Percentiles rank a stretch among this genome's conserved stretches.
phyloP scores from a whole-genome alignment of 2,888 invertebrate genomes.

The Rutpela maculata region DNA sequence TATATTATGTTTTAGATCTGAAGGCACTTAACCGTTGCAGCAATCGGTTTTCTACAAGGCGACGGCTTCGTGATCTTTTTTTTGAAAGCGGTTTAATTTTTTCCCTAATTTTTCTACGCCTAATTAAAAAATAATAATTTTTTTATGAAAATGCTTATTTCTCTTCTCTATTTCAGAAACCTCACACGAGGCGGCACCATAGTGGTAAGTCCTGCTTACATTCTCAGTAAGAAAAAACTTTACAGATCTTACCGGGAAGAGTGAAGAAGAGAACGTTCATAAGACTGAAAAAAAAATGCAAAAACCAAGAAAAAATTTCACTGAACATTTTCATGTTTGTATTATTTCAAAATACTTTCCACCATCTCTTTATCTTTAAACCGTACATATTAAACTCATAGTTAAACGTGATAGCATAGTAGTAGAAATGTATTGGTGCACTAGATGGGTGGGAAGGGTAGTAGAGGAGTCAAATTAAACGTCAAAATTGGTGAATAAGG shows the following conservation, averaged over 20 bases:
- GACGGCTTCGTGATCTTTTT: too few species aligned
- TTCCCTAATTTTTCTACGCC: too few species aligned
- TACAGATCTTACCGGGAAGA: slow-evolving; percentile 82
- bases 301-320: slow-evolving; percentile 45
- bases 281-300: slow-evolving; percentile 57
- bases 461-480: too few species aligned
- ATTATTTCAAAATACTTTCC: slow-evolving; percentile 40
- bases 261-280: slow-evolving; percentile 45
- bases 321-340: slow-evolving; percentile 45
- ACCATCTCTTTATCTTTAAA: slow-evolving; percentile 40
- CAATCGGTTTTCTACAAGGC: too few species aligned
- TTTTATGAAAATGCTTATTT: not conserved
- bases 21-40: too few species aligned
- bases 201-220: slow-evolving; percentile 92
- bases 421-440: slow-evolving; percentile 24
- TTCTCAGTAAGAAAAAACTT: slow-evolving; percentile 92
- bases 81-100: too few species aligned
- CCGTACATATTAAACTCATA: slow-evolving; percentile 44
- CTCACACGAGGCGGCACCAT: slow-evolving; percentile 87
- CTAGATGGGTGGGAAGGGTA: slow-evolving; percentile 17
- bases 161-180: slow-evolving; percentile 79
- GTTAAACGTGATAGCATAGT: slow-evolving; percentile 33
- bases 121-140: too few species aligned
- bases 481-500: too few species aligned
- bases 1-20: too few species aligned